Evolutionary conservation across 2,113 vertebrate genomes (phyloP), one percentile per base, ranked within the genome.

Genomic region (Acanthochromis polyacanthus): DNA sequence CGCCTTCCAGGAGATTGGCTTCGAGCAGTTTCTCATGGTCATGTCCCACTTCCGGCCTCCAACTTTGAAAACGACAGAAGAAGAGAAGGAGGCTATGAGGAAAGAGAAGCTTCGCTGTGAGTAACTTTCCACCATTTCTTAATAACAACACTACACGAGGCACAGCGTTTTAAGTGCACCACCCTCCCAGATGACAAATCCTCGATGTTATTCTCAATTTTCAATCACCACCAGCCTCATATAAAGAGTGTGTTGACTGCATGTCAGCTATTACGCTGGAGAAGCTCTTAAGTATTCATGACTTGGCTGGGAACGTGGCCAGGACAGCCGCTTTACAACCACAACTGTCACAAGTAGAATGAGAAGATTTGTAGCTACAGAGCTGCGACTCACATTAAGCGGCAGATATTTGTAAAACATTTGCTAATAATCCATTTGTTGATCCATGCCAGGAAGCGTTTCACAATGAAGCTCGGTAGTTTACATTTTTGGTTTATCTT

Each of bases 41-140:
- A 97, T 99, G 96, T 96, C 97, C 57, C 95, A 97, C 92, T 99
- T 99, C 92, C 94, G 95, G 55, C 97, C 97, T 28, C 94, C 96
- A 0, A 93, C 94, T 67, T 84, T 91, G 75, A 80, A 90, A 75
- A 93, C 94, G 67, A 93, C 95, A 0, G 94, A 95, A 52, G 97
- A 98, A 73, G 96, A 97, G 75, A 95, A 88, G 56, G 86, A 91
- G 51, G 89, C 28, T 7, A 87, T 95, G 82, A 94, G 96, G 3
- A 95, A 81, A 19, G 93, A 97, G 81, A 99, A 99, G 46, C 93
- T 99, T 23, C 95, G 93, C 93, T 99, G 98, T 99, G 80, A 94
- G 96, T 69, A 25, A 5, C 61, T 19, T 4, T 10, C 7, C 3
- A 32, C 4, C 3, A 0, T 46, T 38, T 60, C 22, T 15, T 61